These are phyloP conservation scores for Cardiocondyla obscurior DNA, from an alignment of 1,140 invertebrate genomes.

Conservation along the genomic window DNA sequence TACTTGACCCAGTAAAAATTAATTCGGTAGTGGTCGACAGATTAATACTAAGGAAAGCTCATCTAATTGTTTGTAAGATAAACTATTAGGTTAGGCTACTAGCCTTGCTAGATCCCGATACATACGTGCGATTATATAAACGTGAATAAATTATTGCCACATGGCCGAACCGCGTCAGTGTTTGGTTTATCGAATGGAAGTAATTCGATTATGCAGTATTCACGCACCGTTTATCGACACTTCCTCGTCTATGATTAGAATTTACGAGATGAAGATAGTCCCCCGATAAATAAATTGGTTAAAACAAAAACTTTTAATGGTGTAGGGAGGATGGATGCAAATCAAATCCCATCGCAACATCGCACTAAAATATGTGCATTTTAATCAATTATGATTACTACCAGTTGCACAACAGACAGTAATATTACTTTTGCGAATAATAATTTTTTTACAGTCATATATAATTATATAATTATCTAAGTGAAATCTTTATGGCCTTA, in stretches of 20 bases:
- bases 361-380: not conserved
- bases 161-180: slow-evolving; percentile 2
- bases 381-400: not conserved
- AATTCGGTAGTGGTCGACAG: not conserved
- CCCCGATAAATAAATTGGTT: not conserved
- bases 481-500: not conserved
- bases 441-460: too few species aligned
- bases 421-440: too few species aligned
- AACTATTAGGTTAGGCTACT: not conserved
- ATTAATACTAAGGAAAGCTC: not conserved
- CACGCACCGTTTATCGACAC: not conserved
- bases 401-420: not conserved
- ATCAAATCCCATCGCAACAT: not conserved
- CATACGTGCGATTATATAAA: slow-evolving; percentile 14
- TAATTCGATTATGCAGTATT: slow-evolving; percentile 29
- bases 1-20: not conserved
- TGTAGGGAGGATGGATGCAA: not conserved
- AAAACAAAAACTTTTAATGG: not conserved
- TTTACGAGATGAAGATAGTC: not conserved
- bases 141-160: slow-evolving; percentile 35
- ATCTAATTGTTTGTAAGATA: not conserved
- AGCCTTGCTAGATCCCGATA: not conserved
- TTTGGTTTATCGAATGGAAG: slow-evolving; percentile 29
- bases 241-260: slow-evolving; percentile 37
- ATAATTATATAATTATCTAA: too few species aligned